Percentiles rank a stretch among this genome's conserved stretches.
Evolutionary conservation across 2,888 invertebrate species (phyloP).

Genomic region (Danaus chrysippus): DNA sequence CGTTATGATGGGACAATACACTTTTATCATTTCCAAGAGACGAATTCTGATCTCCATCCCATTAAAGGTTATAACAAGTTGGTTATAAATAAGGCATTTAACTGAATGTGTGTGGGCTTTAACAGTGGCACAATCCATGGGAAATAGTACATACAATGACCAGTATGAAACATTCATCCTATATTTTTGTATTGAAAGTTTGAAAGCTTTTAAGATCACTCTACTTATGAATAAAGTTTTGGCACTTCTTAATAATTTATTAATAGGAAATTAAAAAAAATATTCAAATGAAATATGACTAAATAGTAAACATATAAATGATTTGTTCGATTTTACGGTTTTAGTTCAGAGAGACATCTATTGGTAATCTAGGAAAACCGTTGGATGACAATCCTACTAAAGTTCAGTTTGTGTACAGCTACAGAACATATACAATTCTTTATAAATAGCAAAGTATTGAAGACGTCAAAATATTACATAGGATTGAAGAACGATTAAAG

Average conservation of each 20-base stretch:
- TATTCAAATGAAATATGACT: neutral
- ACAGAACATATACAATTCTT: too few species aligned
- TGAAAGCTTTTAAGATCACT: constrained; percentile 15
- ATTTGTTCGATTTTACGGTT: neutral
- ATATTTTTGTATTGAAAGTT: constrained; percentile 35
- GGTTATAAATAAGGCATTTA: constrained; percentile 73
- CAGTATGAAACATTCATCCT: constrained; percentile 49
- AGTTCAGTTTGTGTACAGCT: neutral
- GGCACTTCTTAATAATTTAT: neutral
- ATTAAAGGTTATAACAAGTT: constrained; percentile 65
- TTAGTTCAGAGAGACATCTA: neutral
- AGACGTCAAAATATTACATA: too few species aligned
- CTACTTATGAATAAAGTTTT: neutral
- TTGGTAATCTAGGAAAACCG: neutral
- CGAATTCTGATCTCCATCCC: constrained; percentile 33
- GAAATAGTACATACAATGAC: constrained; percentile 60
- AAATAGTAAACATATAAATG: neutral
- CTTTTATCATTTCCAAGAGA: constrained; percentile 30
- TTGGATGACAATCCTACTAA: neutral
- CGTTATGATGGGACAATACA: constrained; percentile 24
- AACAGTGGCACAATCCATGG: constrained; percentile 58
- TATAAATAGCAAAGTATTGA: too few species aligned
- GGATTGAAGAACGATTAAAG: too few species aligned
- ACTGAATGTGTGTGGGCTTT: constrained; percentile 72
- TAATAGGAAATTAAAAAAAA: neutral